A percentile compares a stretch with the other conserved stretches of the same genome.
Evolutionary conservation across 2,113 vertebrate genomes (phyloP).

Genomic region (Phyllostomus discolor): DNA sequence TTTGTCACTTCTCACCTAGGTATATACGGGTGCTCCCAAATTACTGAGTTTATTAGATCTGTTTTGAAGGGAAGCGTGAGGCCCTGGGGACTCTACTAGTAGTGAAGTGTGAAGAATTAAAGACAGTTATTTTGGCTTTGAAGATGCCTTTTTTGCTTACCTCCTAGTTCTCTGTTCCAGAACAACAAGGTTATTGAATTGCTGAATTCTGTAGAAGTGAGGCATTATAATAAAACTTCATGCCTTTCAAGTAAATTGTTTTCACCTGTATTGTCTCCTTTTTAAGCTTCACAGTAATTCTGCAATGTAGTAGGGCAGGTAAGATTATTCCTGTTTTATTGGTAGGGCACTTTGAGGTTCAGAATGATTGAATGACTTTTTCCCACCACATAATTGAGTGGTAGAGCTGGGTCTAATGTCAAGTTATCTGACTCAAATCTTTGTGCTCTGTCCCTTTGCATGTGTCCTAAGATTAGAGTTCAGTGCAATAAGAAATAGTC

Average conservation of each 20-base stretch:
- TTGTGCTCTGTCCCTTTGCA: not conserved
- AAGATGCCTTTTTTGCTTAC: not conserved
- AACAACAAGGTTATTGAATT: not conserved
- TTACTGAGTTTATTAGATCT: not conserved
- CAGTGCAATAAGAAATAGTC: not conserved
- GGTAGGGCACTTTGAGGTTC: not conserved
- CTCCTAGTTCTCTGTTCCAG: not conserved
- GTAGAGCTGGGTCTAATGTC: not conserved
- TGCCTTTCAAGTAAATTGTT: constrained; percentile 2
- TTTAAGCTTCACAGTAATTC: constrained; percentile 12
- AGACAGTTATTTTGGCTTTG: constrained; percentile 3
- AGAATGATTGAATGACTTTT: not conserved
- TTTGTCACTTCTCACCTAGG: constrained; percentile 1
- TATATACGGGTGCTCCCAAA: not conserved
- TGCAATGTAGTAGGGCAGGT: not conserved
- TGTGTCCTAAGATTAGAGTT: not conserved
- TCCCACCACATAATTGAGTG: not conserved
- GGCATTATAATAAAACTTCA: not conserved
- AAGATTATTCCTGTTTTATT: not conserved
- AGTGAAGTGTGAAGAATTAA: constrained; percentile 28
- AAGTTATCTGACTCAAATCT: not conserved
- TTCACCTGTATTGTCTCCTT: not conserved
- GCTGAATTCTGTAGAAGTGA: constrained; percentile 3
- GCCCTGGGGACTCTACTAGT: not conserved
- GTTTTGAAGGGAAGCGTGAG: constrained; percentile 11